These are phyloP conservation scores for Micrastur ruficollis DNA, from an alignment of 2,797 vertebrate genomes.

Conservation along the genomic window DNA sequence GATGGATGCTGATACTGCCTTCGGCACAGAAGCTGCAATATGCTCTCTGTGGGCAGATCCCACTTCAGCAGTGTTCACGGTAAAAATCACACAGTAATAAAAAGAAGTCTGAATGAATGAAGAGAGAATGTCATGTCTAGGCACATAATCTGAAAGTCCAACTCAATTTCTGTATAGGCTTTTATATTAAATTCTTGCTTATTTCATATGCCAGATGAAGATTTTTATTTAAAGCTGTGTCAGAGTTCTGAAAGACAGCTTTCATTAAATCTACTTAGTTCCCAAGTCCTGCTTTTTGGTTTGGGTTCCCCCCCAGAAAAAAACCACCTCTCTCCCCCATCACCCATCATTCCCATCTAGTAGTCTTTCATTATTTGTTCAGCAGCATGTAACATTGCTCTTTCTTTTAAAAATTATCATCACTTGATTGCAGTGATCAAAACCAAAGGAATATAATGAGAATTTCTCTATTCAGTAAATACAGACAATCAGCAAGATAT, in stretches of 20 bases:
- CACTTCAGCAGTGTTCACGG: neutral
- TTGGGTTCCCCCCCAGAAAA: too few species aligned
- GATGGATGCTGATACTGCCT: neutral
- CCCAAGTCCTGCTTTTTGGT: neutral
- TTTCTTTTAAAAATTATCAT: neutral
- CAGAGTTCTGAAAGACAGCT: neutral
- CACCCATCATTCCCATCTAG: neutral
- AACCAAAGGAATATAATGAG: neutral
- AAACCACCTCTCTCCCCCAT: neutral
- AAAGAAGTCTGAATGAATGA: neutral
- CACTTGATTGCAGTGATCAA: neutral
- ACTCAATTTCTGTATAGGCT: neutral
- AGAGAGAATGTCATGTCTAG: neutral
- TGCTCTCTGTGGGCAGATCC: neutral
- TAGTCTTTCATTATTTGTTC: neutral
- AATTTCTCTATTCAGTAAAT: neutral
- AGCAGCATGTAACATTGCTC: neutral
- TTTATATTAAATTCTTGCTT: neutral
- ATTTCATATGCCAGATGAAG: neutral
- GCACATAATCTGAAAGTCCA: neutral
- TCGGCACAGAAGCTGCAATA: neutral
- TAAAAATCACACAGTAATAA: neutral
- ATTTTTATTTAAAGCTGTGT: neutral
- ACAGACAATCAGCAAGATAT: neutral
- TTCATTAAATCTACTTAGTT: neutral